These are phyloP conservation scores for Heliothis virescens DNA, from an alignment of 1,140 invertebrate genomes.

Conservation along the genomic window DNA sequence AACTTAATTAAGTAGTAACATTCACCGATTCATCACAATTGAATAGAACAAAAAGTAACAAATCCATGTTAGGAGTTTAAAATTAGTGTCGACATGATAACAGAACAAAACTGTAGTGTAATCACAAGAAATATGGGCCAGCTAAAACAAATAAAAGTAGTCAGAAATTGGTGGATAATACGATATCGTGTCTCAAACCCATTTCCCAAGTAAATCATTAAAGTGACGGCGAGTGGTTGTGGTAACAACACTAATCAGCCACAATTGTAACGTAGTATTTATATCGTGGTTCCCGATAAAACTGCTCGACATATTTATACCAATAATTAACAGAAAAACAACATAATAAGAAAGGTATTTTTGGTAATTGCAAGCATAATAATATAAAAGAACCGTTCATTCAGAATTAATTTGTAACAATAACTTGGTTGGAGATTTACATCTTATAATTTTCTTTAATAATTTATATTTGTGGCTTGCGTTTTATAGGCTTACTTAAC, in stretches of 20 bases:
- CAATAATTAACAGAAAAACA: constrained; percentile 28
- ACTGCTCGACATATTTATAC: background rate
- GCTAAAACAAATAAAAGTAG: constrained; percentile 60
- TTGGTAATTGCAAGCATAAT: constrained; percentile 5
- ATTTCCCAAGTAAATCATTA: constrained; percentile 64
- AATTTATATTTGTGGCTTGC: background rate
- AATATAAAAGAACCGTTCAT: background rate
- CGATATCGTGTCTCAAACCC: constrained; percentile 64
- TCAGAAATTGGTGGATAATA: constrained; percentile 70
- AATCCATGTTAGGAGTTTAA: background rate
- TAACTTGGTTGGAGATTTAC: background rate
- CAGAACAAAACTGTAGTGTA: background rate
- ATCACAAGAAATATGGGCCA: constrained; percentile 14
- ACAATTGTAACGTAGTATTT: constrained; percentile 50
- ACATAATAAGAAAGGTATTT: constrained; percentile 3
- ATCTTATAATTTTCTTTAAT: constrained; percentile 8
- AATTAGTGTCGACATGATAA: background rate
- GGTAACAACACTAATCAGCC: constrained; percentile 58
- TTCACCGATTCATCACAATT: no score
- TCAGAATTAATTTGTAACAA: background rate
- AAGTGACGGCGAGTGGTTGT: constrained; percentile 54
- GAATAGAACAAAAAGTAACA: background rate
- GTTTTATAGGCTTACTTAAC: background rate
- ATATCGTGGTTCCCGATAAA: constrained; percentile 49
- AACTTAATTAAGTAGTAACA: no score